Evolutionary conservation across 1,140 invertebrate genomes (phyloP), one percentile per base, ranked within the genome.

Genomic region (Lasioglossum albipes): DNA sequence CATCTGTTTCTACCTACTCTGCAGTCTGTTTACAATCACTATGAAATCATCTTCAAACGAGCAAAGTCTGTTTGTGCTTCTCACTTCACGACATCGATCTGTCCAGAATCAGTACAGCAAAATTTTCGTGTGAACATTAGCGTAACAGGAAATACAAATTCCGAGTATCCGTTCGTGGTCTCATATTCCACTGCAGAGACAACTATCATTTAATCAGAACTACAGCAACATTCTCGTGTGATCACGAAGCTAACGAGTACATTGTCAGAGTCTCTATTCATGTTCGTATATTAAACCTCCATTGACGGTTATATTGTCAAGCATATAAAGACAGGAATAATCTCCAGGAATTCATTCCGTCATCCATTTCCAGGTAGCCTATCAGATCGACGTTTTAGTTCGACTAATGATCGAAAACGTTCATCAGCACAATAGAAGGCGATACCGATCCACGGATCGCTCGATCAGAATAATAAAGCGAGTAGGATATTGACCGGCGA

Each of bases 111-210:
- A 36, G 36, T 9, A 1, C 10, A 42, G 12, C 2, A 5, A 79
- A 75, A 80, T 75, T 80, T 13, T 36, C 27, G 45, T 22, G 52
- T 66, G 4, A 67, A 6, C 6, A 75, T 67, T 64, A 1, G 7
- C 10, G 6, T 31, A 68, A n/a, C 2, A 5, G 36, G 36, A 36
- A 36, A 36, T 36, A 36, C 3, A 36, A 36, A 36, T 36, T 36
- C 36, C 3, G 36, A 36, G 5, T 16, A 4, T 0, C 27, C 1
- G 20, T 59, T 22, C 27, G 72, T 13, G 45, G 2, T 13, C 45
- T 45, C 27, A 5, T 36, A 36, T 36, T 36, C 36, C 0, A 5
- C 36, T 36, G 36, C 1, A 36, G 5, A 5, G 36, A 5, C 36
- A 36, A 36, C 5, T 36, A 36, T 36, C 36, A 36, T 36, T 36